Conservation (phyloP, 2,888 invertebrate species). For the Phytoseiulus persimilis region DNA sequence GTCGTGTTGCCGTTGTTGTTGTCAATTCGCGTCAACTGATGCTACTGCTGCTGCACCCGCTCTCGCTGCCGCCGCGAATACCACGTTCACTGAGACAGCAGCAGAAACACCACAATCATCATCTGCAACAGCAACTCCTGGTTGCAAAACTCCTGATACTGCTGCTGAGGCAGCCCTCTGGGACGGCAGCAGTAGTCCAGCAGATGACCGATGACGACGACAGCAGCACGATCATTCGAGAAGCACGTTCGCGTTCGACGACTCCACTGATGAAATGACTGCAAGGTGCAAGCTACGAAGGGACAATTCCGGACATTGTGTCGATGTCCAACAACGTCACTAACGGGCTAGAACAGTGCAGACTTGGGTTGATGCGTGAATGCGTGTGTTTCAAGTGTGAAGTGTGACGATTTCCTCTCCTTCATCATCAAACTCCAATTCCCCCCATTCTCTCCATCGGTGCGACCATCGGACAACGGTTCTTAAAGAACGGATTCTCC, state of each 20-base stretch:
- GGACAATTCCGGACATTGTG: not conserved
- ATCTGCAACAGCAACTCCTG: too few relatives aligned
- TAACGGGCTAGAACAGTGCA: not conserved
- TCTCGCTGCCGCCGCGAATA: not conserved
- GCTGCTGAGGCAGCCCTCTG: not conserved
- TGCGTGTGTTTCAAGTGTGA: not conserved
- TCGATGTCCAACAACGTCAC: not conserved
- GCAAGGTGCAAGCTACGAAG: not conserved
- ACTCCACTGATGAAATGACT: not conserved
- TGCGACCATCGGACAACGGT: not conserved
- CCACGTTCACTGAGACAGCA: not conserved
- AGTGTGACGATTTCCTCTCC: not conserved
- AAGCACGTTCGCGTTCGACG: not conserved
- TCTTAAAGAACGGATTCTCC: not conserved
- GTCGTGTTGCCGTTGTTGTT: not conserved
- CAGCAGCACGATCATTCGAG: not conserved
- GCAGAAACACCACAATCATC: not conserved
- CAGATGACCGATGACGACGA: slow-evolving; percentile 5
- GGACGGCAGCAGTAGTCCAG: not conserved
- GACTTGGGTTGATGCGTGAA: not conserved
- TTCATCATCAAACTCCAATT: not conserved
- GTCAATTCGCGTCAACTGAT: not conserved
- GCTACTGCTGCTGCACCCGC: not conserved
- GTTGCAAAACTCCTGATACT: too few relatives aligned
- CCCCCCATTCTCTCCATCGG: not conserved